phyloP scores from a whole-genome alignment of 2,113 vertebrate species.

The Engraulis encrasicolus region DNA sequence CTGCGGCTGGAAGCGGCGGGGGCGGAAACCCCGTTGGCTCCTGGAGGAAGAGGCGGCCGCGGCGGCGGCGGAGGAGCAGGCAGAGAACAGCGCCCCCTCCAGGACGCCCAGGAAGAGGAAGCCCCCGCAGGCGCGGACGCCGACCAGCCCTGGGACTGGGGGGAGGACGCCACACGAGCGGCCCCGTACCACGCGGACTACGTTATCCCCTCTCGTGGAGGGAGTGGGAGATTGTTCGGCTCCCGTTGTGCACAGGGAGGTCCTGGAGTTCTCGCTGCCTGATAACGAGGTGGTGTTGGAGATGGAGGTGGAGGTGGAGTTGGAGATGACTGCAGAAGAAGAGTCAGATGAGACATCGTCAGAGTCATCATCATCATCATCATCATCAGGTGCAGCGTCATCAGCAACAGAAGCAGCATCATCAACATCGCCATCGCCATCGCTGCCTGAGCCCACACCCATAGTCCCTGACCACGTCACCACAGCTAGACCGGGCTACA shows the following conservation, averaged over 20 bases:
- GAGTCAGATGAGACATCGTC: too few species aligned
- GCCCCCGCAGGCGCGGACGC: constrained; percentile 46
- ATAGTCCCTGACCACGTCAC: not conserved
- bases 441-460: not conserved
- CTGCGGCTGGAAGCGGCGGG: constrained; percentile 68
- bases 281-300: constrained; percentile 70
- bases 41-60: constrained; percentile 72
- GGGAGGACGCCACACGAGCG: constrained; percentile 35
- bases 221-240: not conserved
- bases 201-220: constrained; percentile 20
- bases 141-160: constrained; percentile 16
- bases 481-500: not conserved
- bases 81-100: constrained; percentile 52
- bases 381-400: too few species aligned
- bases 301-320: too few species aligned
- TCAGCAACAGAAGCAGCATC: too few species aligned
- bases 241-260: constrained; percentile 46
- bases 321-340: not conserved
- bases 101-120: constrained; percentile 51
- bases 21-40: constrained; percentile 73
- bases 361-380: too few species aligned
- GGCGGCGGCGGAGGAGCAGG: too few species aligned
- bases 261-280: constrained; percentile 73
- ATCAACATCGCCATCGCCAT: not conserved
- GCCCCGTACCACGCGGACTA: too few species aligned